Percentiles rank a stretch among this genome's conserved stretches.
Conservation (phyloP, 2,113 vertebrate genomes). For the Tenrec ecaudatus region DNA sequence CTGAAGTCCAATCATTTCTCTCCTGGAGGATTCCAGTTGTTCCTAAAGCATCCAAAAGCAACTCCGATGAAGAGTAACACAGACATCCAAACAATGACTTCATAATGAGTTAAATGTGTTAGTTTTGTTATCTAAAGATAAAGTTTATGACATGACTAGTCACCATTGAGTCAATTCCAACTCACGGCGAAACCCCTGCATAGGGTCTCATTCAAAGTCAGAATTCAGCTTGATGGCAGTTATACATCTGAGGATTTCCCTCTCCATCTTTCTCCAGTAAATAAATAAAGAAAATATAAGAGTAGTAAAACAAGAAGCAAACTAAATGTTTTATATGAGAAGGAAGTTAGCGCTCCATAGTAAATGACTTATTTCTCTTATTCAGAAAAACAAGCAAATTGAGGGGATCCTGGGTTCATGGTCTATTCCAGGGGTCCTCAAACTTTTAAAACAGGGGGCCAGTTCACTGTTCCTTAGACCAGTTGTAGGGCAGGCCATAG, state of each 20-base stretch:
- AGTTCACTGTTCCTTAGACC: too few relatives aligned
- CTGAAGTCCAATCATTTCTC: conserved; percentile 94
- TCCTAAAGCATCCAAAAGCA: conserved; percentile 88
- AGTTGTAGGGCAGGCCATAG: too few relatives aligned
- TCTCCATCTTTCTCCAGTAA: neutral
- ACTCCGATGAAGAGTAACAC: conserved; percentile 61
- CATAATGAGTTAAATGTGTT: conserved; percentile 18
- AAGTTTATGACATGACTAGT: neutral
- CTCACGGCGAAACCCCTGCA: neutral
- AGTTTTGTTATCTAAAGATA: conserved; percentile 18
- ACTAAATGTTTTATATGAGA: conserved; percentile 3
- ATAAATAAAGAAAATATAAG: neutral
- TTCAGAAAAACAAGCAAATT: neutral
- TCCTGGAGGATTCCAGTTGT: conserved; percentile 93
- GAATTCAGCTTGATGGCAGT: too few relatives aligned
- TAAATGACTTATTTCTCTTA: neutral
- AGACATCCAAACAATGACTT: neutral
- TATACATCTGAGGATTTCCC: neutral
- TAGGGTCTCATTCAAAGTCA: neutral
- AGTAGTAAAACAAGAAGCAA: neutral
- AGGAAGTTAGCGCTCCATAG: neutral
- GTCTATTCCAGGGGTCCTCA: too few relatives aligned
- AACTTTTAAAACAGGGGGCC: too few relatives aligned
- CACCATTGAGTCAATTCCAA: neutral
- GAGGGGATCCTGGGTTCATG: too few relatives aligned